These are phyloP conservation scores for Agrochola lota DNA, from an alignment of 2,888 invertebrate species.

Conservation along the genomic window DNA sequence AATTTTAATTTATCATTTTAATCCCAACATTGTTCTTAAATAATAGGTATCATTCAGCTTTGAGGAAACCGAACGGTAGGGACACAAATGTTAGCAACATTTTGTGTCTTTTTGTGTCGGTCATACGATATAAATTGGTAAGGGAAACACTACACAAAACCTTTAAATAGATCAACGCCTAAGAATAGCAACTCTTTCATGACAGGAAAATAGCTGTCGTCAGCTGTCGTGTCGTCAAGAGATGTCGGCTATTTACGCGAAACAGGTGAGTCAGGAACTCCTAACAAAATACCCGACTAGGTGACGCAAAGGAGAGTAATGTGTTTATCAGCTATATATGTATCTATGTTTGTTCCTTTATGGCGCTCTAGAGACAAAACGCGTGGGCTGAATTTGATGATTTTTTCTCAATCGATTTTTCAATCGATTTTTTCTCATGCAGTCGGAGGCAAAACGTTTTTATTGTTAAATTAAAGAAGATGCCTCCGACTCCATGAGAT, in stretches of 20 bases:
- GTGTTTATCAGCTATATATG: too few relatives aligned
- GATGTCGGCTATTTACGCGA: background rate
- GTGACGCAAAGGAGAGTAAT: too few relatives aligned
- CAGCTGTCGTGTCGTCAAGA: background rate
- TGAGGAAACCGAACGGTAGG: slow-evolving; percentile 9
- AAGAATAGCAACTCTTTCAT: background rate
- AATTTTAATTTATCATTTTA: slow-evolving; percentile 51
- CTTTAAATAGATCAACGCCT: background rate
- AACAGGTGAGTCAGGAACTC: background rate
- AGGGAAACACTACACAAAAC: background rate
- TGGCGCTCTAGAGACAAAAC: too few relatives aligned
- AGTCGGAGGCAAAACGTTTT: too few relatives aligned
- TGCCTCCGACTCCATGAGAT: too few relatives aligned
- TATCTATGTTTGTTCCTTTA: too few relatives aligned
- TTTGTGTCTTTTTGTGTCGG: background rate
- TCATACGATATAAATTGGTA: background rate
- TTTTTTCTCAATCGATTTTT: too few relatives aligned
- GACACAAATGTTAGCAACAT: too few relatives aligned
- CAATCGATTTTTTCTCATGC: too few relatives aligned
- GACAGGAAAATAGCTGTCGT: background rate
- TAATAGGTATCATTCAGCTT: slow-evolving; percentile 28
- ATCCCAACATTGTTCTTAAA: slow-evolving; percentile 64
- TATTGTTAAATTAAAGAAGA: too few relatives aligned
- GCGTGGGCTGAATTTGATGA: too few relatives aligned
- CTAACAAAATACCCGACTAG: too few relatives aligned